Conservation (phyloP, 2,888 invertebrate species). For the Drosophila lacicola region DNA sequence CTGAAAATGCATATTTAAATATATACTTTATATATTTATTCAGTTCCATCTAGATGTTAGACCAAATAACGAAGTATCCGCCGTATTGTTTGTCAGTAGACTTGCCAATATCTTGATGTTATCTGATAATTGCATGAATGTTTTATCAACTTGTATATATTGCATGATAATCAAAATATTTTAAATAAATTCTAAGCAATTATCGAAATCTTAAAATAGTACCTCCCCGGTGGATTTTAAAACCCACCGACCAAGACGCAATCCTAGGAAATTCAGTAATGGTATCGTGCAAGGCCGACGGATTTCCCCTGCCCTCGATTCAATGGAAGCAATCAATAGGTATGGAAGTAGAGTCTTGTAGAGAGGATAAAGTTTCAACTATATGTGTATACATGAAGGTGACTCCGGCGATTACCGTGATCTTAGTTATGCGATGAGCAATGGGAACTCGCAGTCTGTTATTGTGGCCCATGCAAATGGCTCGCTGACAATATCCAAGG, state of each 20-base stretch:
- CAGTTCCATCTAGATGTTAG: background rate
- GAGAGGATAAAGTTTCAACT: background rate
- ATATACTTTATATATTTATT: background rate
- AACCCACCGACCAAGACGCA: constrained; percentile 90
- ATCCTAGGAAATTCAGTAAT: constrained; percentile 89
- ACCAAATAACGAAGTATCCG: background rate
- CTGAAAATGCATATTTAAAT: no score
- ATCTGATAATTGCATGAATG: constrained; percentile 17
- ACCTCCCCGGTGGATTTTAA: constrained; percentile 91
- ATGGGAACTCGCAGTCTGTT: constrained; percentile 78
- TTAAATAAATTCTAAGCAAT: constrained; percentile 6
- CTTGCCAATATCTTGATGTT: background rate
- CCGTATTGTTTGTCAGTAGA: background rate
- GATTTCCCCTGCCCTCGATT: constrained; percentile 89
- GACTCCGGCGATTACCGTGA: constrained; percentile 86
- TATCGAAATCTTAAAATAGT: constrained; percentile 85
- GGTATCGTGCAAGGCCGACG: constrained; percentile 90
- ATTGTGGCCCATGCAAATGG: constrained; percentile 85
- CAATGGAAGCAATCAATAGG: constrained; percentile 87
- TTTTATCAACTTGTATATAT: background rate
- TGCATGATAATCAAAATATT: constrained; percentile 24
- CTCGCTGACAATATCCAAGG: constrained; percentile 86
- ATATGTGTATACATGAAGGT: constrained; percentile 45
- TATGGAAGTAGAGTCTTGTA: constrained; percentile 71
- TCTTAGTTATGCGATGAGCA: constrained; percentile 85